Evolutionary conservation across 1,140 invertebrate species (phyloP), one percentile per base, ranked within the genome.

Genomic region (Anastrepha obliqua): DNA sequence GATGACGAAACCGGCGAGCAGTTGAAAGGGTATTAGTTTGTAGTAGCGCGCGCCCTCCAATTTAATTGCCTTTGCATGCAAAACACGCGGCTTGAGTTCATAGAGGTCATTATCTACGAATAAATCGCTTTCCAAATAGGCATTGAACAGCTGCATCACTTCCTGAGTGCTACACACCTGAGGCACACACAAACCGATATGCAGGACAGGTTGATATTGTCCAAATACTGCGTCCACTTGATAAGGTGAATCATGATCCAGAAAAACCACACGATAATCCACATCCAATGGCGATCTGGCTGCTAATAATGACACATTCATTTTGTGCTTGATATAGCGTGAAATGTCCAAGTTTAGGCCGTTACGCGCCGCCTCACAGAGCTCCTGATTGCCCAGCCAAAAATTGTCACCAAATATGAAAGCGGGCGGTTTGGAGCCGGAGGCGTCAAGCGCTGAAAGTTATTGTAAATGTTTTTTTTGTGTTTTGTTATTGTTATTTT

Each of bases 381-480:
- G 17, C 13, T 44, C 15, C 17, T 13, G 3, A 15, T 1, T 74
- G 7, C 67, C 67, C 42, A 74, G 15, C 67, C 67, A 74, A 6
- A 74, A 47, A 8, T 74, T 74, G n/a, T 47, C 67, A 42, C 67
- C 67, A 5, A 74, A 15, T 42, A 74, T 74, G 42, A 74, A 74
- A 44, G 42, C 67, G 13, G 67, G 42, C 7, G 67, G 42, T 44
- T 47, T n/a, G 1, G 13, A 42, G 42, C 67, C 67, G 4, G 67
- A 74, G 11, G 67, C 39, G 42, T 74, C 67, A 5, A 74, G 67
- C 42, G 17, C 67, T 74, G 67, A 17, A 44, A 74, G 39, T 13
- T 0, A 42, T 42, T 67, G 29, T 29, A 29, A 29, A 29, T 29
- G 29, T 29, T 0, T 29, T n/a, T n/a, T n/a, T n/a, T n/a, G n/a